Base-by-base conservation (phyloP, 1,140 invertebrate genomes). In the Cydia strobilella region DNA sequence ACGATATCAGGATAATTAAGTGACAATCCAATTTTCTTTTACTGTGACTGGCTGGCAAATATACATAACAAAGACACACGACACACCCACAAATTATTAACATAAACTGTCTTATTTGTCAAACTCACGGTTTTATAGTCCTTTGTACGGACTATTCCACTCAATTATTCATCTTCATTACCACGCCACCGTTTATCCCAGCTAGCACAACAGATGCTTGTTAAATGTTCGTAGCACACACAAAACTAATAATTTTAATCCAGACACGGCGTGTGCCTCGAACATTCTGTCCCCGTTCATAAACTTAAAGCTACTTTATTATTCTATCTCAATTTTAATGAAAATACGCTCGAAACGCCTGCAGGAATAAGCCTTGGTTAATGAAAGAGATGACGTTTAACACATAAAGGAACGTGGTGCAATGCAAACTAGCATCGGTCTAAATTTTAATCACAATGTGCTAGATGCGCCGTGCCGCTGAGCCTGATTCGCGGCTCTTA, bases 281-380 rank as follows among this genome's bases (percentile, higher is more conserved):
- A 63, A 15, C 63, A 65, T 69, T 69, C 31, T 42, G 31, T 69
- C 65, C 31, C n/a, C 35, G 18, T 35, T 69, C 65, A 69, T 69
- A 69, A 69, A 69, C 65, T 69, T 69, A 69, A 39, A 35, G 31
- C 31, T 69, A 69, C 65, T 69, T 69, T 69, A 69, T 69, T 69
- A 69, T 69, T 69, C 35, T 35, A 69, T 69, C 65, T 69, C 31
- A 1, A 69, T 69, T 69, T 69, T 69, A 69, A 69, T 69, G 65
- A 69, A 69, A 66, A 69, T 69, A 18, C 31, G 31, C 65, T 35
- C 35, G 15, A 39, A 39, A 69, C 31, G 65, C 27, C 15, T 42
- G 65, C 31, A 18, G 13, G 18, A 69, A 35, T 69, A 35, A 69
- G 65, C 31, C 35, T 31, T 35, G 65, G 35, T 35, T 23, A 69